Evolutionary conservation across 2,113 vertebrate species (phyloP).

Genomic region (Verasper variegatus): DNA sequence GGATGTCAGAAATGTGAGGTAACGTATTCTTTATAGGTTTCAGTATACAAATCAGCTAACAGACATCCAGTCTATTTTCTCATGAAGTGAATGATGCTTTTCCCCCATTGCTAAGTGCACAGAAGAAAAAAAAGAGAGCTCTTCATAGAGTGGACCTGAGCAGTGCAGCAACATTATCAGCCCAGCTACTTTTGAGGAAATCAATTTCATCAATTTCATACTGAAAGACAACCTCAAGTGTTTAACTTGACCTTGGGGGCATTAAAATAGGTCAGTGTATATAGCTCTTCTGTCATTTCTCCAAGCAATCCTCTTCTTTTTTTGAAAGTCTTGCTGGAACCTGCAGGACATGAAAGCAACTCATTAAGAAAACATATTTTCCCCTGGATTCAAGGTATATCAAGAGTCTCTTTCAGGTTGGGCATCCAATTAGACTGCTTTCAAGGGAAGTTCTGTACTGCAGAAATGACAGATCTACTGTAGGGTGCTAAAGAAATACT

Average conservation of each 20-base stretch:
- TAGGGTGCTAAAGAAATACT: slow-evolving; percentile 26
- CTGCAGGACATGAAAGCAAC: slow-evolving; percentile 52
- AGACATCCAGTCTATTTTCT: neutral
- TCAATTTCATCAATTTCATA: slow-evolving; percentile 44
- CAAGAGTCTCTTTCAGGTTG: slow-evolving; percentile 56
- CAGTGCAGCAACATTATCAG: slow-evolving; percentile 14
- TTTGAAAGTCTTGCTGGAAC: slow-evolving; percentile 48
- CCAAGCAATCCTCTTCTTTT: slow-evolving; percentile 32
- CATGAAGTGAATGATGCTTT: slow-evolving; percentile 1
- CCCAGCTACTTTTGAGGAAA: slow-evolving; percentile 43
- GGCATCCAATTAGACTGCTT: slow-evolving; percentile 57
- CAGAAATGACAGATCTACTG: slow-evolving; percentile 15
- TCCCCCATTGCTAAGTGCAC: slow-evolving; percentile 1
- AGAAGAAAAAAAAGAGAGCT: slow-evolving; percentile 28
- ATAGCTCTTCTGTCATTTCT: slow-evolving; percentile 44
- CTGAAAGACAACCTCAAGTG: slow-evolving; percentile 37
- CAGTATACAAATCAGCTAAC: too few relatives aligned
- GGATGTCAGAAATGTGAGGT: neutral
- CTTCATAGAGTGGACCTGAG: slow-evolving; percentile 15
- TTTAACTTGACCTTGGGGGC: slow-evolving; percentile 30
- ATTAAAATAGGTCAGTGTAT: slow-evolving; percentile 43
- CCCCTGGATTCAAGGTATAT: slow-evolving; percentile 39
- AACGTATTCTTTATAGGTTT: neutral
- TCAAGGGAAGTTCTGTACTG: slow-evolving; percentile 26
- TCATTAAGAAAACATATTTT: slow-evolving; percentile 57